Evolutionary conservation across 2,888 invertebrate species (phyloP), one percentile per base, ranked within the genome.

Genomic region (Odontothrips loti): DNA sequence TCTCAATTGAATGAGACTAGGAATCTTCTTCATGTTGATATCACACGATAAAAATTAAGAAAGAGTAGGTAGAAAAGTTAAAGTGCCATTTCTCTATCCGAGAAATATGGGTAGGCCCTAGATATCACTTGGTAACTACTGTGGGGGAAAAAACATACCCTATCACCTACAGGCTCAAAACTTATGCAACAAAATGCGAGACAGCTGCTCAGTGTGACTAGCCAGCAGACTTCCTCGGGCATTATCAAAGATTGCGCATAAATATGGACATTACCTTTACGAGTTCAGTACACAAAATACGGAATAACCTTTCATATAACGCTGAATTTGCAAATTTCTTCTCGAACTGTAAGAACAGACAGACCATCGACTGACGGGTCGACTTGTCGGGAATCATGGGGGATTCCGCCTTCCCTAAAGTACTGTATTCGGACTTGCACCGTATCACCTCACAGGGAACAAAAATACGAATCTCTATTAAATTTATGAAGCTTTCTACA

Each of bases 321-420:
- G 27, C 68, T 27, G 23, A 27, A 75, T 27, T 75, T 75, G 68
- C 23, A 27, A 27, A 27, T 27, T 75, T 27, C 12, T 75, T 27
- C 23, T 23, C 9, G 68, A 75, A 75, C 12, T 75, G n/a, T 12
- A 27, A 23, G 11, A 75, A n/a, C 27, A 27, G 11, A 27, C 68
- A 12, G 11, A 75, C 27, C 68, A 75, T 75, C 68, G 68, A 75
- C 68, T 75, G 68, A 75, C 12, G 23, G 23, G 27, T 20, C 58
- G 58, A 27, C 27, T 75, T 23, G n/a, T 23, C 23, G n/a, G 68
- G 68, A 68, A 68, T 68, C 68, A 68, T 75, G 68, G 68, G 58
- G 58, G 23, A 75, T 27, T 75, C 11, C 68, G 68, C 68, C 68
- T 68, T 68, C 68, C 68, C 23, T 23, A 68, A 68, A 68, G 2